Evolutionary conservation across 2,888 invertebrate genomes (phyloP).

Genomic region (Sepiola atlantica): DNA sequence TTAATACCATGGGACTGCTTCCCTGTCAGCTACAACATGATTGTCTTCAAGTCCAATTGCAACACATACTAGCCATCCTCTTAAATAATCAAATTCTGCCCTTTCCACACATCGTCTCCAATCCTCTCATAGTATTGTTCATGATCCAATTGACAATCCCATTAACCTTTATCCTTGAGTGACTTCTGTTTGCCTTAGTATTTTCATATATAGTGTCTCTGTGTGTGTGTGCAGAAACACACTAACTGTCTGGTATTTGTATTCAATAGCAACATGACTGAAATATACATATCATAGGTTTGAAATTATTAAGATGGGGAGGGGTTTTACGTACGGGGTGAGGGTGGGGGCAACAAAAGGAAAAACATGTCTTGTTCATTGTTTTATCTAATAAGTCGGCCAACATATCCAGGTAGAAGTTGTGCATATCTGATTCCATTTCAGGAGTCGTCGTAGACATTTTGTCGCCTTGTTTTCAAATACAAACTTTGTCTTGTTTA

Average conservation of each 20-base stretch:
- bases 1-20: too few relatives aligned
- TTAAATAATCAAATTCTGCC: too few relatives aligned
- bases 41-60: too few relatives aligned
- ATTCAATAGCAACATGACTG: not conserved
- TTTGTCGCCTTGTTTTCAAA: not conserved
- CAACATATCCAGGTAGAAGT: slow-evolving; percentile 22
- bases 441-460: not conserved
- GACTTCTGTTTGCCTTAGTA: not conserved
- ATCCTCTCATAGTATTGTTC: too few relatives aligned
- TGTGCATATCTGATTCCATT: not conserved
- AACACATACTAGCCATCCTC: too few relatives aligned
- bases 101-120: too few relatives aligned
- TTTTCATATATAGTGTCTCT: not conserved
- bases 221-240: not conserved
- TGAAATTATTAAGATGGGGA: not conserved
- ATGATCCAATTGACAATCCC: too few relatives aligned
- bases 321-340: too few relatives aligned
- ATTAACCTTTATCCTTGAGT: too few relatives aligned
- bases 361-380: not conserved
- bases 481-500: not conserved
- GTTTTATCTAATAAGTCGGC: not conserved
- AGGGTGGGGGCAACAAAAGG: not conserved
- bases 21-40: too few relatives aligned
- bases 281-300: not conserved
- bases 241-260: not conserved